A percentile compares a stretch with the other conserved stretches of the same genome.
phyloP scores from a whole-genome alignment of 2,888 invertebrate genomes.

The Volucella zonaria region DNA sequence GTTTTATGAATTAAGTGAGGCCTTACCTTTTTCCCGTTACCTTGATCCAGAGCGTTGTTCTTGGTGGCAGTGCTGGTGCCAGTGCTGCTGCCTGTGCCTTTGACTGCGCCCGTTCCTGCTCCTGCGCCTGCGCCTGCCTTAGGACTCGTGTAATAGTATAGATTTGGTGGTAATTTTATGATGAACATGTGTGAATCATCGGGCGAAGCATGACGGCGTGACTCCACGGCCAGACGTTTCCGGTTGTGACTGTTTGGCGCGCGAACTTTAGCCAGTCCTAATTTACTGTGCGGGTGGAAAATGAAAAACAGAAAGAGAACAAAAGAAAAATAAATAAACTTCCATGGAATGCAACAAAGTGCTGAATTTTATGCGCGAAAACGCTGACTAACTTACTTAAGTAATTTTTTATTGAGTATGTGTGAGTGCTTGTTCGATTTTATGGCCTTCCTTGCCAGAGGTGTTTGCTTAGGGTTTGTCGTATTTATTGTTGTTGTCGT shows the following conservation, averaged over 20 bases:
- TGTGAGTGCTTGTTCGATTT: slow-evolving; percentile 77
- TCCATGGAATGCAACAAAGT: slow-evolving; percentile 57
- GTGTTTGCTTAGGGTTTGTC: slow-evolving; percentile 23
- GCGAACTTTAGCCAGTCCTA: slow-evolving; percentile 89
- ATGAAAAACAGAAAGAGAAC: slow-evolving; percentile 84
- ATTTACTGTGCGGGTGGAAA: slow-evolving; percentile 83
- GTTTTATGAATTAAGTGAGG: slow-evolving; percentile 70
- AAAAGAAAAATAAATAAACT: slow-evolving; percentile 76
- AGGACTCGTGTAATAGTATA: slow-evolving; percentile 89
- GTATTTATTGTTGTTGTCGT: slow-evolving; percentile 50
- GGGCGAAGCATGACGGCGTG: slow-evolving; percentile 87
- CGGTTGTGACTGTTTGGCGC: slow-evolving; percentile 91
- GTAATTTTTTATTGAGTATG: slow-evolving; percentile 80
- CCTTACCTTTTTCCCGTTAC: slow-evolving; percentile 82
- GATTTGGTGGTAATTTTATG: slow-evolving; percentile 93
- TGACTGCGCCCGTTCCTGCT: no score
- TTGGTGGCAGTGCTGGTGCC: slow-evolving; percentile 80
- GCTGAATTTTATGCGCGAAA: slow-evolving; percentile 35
- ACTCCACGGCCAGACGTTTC: slow-evolving; percentile 90
- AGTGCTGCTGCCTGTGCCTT: slow-evolving; percentile 78
- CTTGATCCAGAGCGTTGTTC: slow-evolving; percentile 76
- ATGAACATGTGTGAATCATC: slow-evolving; percentile 94
- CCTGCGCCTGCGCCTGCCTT: slow-evolving; percentile 84
- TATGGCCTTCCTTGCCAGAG: slow-evolving; percentile 40
- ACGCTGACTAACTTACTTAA: slow-evolving; percentile 78